Conservation (phyloP, 1,140 invertebrate species). For the Diachasma alloeum region DNA sequence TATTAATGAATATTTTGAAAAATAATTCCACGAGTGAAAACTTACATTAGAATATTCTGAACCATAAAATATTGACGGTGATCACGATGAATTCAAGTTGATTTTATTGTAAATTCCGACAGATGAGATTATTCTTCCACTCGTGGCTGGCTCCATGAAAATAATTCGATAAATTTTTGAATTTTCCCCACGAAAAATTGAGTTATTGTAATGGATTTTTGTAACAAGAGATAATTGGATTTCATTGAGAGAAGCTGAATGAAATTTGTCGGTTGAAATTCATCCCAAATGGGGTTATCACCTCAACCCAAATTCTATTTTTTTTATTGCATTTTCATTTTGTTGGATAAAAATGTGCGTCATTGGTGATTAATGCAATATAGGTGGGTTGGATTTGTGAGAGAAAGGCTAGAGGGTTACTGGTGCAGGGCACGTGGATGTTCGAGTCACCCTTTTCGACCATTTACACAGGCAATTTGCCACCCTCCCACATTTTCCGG, state of each 20-base stretch:
- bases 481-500: slow-evolving; percentile 55
- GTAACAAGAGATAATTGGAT: background rate
- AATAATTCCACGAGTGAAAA: background rate
- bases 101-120: background rate
- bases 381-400: background rate
- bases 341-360: background rate
- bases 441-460: slow-evolving; percentile 42
- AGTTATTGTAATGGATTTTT: background rate
- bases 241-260: background rate
- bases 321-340: background rate
- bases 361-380: slow-evolving; percentile 10
- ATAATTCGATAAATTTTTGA: background rate
- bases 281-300: background rate
- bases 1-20: no score
- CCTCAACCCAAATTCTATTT: background rate
- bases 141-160: background rate
- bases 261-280: background rate
- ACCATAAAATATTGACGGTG: background rate
- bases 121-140: background rate
- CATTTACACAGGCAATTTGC: slow-evolving; percentile 64
- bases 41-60: background rate
- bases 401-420: background rate
- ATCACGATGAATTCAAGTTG: background rate
- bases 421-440: background rate
- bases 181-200: background rate